These are phyloP conservation scores for Sinocyclocheilus grahami DNA, from an alignment of 2,113 vertebrate species.

Conservation along the genomic window DNA sequence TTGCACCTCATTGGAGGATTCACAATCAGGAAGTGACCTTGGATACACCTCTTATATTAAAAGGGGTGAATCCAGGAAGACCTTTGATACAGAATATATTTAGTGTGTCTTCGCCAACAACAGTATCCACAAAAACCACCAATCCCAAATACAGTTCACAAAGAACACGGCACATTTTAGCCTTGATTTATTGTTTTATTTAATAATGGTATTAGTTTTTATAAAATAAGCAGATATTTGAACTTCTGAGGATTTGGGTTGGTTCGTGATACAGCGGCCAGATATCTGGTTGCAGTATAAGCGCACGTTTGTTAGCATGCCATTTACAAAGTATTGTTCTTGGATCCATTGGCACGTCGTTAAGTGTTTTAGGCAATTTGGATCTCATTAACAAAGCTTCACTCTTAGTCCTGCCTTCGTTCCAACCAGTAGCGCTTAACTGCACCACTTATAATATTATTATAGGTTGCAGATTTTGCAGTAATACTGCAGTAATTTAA, in stretches of 20 bases:
- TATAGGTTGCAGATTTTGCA: slow-evolving; percentile 17
- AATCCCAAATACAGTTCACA: background rate
- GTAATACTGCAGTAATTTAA: slow-evolving; percentile 14
- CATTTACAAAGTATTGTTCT: slow-evolving; percentile 9
- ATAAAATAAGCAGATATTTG: background rate
- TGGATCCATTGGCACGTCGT: background rate
- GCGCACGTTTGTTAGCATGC: background rate
- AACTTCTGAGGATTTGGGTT: background rate
- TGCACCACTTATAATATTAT: slow-evolving; percentile 1
- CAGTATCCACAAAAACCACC: background rate
- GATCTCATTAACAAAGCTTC: slow-evolving; percentile 7
- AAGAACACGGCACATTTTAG: background rate
- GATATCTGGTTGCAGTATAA: slow-evolving; percentile 6
- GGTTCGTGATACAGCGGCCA: background rate
- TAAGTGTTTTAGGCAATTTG: slow-evolving; percentile 15
- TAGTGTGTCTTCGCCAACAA: slow-evolving; percentile 1
- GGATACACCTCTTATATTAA: slow-evolving; percentile 38
- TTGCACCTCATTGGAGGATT: slow-evolving; percentile 48
- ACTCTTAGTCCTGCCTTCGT: slow-evolving; percentile 1
- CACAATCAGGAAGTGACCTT: slow-evolving; percentile 57
- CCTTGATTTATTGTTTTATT: slow-evolving; percentile 5
- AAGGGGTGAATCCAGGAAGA: slow-evolving; percentile 40
- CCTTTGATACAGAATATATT: slow-evolving; percentile 30
- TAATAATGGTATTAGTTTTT: slow-evolving; percentile 16
- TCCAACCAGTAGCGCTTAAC: background rate